phyloP scores from a whole-genome alignment of 2,797 vertebrate species.

The Ibycter americanus region DNA sequence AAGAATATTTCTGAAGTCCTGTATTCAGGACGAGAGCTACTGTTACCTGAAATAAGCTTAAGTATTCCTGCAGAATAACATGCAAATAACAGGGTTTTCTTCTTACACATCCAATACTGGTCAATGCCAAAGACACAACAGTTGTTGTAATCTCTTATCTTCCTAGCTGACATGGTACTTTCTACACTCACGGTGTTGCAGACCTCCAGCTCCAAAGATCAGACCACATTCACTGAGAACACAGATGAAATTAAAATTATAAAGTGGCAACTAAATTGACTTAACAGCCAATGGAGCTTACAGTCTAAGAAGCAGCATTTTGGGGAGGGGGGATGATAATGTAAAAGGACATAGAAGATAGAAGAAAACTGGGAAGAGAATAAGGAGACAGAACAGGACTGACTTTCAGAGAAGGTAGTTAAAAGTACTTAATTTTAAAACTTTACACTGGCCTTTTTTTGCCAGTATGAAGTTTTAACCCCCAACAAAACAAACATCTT shows the following conservation, averaged over 20 bases:
- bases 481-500: neutral
- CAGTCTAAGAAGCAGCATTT: neutral
- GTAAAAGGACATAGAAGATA: neutral
- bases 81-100: neutral
- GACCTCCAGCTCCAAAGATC: neutral
- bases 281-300: neutral
- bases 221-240: neutral
- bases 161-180: neutral
- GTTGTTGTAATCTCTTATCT: neutral
- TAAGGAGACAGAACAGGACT: neutral
- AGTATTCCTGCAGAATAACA: neutral
- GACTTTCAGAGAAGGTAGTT: neutral
- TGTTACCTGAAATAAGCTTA: neutral
- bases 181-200: neutral
- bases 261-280: neutral
- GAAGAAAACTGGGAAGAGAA: neutral
- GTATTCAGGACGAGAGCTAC: neutral
- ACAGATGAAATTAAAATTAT: neutral
- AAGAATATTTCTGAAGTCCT: neutral
- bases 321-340: neutral
- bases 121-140: neutral
- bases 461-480: neutral
- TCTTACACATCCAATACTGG: neutral
- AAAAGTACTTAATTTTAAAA: neutral
- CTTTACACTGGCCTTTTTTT: neutral